These are phyloP conservation scores for Lepilemur septentrionalis DNA, from an alignment of 2,797 vertebrate genomes.

Conservation along the genomic window DNA sequence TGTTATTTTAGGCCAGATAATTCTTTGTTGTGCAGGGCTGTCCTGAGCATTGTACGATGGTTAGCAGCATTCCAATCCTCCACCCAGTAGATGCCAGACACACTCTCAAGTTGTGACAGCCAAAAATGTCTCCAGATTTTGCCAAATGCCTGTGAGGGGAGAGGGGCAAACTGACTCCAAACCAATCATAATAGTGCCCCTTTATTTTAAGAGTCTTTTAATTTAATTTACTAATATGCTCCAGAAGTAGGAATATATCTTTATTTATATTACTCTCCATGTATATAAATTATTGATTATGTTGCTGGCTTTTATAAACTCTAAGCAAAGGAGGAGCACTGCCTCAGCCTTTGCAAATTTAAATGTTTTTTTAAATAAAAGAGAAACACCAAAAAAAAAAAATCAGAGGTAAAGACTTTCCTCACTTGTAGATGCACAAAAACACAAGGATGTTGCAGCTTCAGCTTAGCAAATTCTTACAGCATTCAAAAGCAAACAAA, in stretches of 20 bases:
- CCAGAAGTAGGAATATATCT: neutral
- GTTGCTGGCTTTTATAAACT: constrained; percentile 83
- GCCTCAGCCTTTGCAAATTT: constrained; percentile 88
- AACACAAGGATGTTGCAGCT: neutral
- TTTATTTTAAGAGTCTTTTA: neutral
- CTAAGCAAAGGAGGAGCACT: constrained; percentile 87
- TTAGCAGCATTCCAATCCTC: neutral
- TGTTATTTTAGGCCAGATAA: neutral
- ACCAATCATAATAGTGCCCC: neutral
- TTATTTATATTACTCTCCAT: no score
- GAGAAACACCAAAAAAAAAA: constrained; percentile 85
- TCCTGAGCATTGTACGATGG: neutral
- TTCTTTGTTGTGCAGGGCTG: neutral
- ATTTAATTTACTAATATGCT: neutral
- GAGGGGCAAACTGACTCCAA: neutral
- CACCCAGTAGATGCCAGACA: neutral
- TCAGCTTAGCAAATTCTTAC: neutral
- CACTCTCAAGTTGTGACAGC: neutral
- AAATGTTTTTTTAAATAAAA: constrained; percentile 93
- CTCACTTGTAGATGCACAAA: neutral
- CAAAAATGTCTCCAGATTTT: neutral
- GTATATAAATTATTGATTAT: no score
- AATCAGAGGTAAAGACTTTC: neutral
- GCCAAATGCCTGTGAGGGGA: neutral
- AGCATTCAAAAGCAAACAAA: neutral